phyloP scores from a whole-genome alignment of 53 echinoderm and acorn worm species.

The Echinarachnius parma region DNA sequence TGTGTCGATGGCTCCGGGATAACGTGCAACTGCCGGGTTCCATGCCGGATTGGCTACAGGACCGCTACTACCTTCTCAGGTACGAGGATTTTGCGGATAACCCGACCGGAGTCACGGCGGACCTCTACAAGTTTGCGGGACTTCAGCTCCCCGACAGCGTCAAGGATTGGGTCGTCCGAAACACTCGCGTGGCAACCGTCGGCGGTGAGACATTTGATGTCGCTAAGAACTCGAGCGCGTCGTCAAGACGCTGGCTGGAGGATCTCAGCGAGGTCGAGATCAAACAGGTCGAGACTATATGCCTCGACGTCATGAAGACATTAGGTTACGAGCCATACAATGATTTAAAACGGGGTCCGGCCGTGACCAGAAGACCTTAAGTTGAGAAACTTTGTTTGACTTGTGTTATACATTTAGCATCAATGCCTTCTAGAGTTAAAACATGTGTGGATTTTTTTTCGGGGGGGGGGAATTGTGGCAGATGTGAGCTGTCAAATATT shows the following conservation, averaged over 20 bases:
- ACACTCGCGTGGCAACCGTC: slow-evolving; percentile 8
- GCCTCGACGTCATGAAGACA: slow-evolving; percentile 25
- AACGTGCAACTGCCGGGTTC: not conserved
- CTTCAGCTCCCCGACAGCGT: slow-evolving; percentile 4
- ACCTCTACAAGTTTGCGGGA: slow-evolving; percentile 43
- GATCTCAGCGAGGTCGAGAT: slow-evolving; percentile 18
- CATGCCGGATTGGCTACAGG: slow-evolving; percentile 24
- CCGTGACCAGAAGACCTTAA: too few relatives aligned
- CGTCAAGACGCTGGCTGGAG: slow-evolving; percentile 26
- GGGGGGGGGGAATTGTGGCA: too few relatives aligned
- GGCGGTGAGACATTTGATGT: slow-evolving; percentile 44
- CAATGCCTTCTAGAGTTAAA: too few relatives aligned
- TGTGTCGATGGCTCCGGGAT: slow-evolving; percentile 29
- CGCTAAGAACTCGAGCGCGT: slow-evolving; percentile 51
- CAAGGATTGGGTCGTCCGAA: slow-evolving; percentile 9
- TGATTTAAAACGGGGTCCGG: not conserved
- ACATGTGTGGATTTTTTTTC: too few relatives aligned
- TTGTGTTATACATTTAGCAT: too few relatives aligned
- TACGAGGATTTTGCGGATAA: slow-evolving; percentile 48
- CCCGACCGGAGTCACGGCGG: slow-evolving; percentile 12
- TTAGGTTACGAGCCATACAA: slow-evolving; percentile 18
- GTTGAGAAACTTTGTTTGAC: too few relatives aligned
- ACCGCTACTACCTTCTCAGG: slow-evolving; percentile 10
- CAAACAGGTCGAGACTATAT: slow-evolving; percentile 17
- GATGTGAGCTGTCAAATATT: too few relatives aligned